These are phyloP conservation scores for Drosophila melanosoma DNA, from an alignment of 2,888 invertebrate species.

Conservation along the genomic window DNA sequence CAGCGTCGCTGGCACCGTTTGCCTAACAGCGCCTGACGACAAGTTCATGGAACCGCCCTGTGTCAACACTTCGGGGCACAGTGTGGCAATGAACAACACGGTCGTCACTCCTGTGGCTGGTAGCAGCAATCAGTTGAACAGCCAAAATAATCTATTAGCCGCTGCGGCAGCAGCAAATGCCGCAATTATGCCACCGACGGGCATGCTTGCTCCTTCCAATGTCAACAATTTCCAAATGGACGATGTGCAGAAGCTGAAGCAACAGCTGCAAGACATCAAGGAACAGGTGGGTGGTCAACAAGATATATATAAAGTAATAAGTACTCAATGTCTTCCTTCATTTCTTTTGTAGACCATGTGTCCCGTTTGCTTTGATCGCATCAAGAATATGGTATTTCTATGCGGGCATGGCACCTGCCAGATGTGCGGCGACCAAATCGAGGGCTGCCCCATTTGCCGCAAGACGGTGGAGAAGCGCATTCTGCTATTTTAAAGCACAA, in stretches of 20 bases:
- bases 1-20: constrained; percentile 35
- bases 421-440: constrained; percentile 99
- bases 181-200: constrained; percentile 52
- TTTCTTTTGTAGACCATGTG: constrained; percentile 95
- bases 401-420: constrained; percentile 99
- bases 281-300: constrained; percentile 91
- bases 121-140: constrained; percentile 77
- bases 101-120: constrained; percentile 79
- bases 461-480: constrained; percentile 98
- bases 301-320: background rate
- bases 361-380: constrained; percentile 97
- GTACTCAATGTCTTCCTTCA: background rate
- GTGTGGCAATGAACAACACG: constrained; percentile 85
- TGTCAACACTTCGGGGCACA: constrained; percentile 83
- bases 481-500: constrained; percentile 89
- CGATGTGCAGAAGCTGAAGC: constrained; percentile 95
- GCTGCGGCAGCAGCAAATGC: constrained; percentile 58
- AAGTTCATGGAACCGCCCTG: constrained; percentile 74
- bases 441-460: constrained; percentile 98
- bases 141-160: constrained; percentile 80
- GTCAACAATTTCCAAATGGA: constrained; percentile 89
- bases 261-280: constrained; percentile 98
- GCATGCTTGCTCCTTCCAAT: constrained; percentile 85
- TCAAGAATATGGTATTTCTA: constrained; percentile 99
- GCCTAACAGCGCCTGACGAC: constrained; percentile 64